Evolutionary conservation across 2,113 vertebrate species (phyloP).

Genomic region (Thermophis baileyi): DNA sequence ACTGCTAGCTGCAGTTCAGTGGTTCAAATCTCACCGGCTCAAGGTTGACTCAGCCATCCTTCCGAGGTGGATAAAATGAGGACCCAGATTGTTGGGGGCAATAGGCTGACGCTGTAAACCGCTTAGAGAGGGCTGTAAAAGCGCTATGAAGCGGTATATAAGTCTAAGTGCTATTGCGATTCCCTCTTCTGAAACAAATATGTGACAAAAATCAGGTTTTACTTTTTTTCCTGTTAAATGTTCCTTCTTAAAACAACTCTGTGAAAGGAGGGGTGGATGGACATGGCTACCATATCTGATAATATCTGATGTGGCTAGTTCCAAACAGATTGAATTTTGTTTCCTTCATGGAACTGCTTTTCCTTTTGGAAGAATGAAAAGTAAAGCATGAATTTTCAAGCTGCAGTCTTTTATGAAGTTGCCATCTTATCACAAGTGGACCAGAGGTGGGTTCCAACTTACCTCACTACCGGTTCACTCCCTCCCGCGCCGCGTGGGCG

Average conservation of each 20-base stretch:
- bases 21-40: too few relatives aligned
- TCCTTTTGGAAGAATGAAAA: neutral
- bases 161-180: too few relatives aligned
- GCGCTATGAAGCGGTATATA: too few relatives aligned
- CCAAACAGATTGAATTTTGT: neutral
- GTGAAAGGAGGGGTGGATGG: neutral
- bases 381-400: neutral
- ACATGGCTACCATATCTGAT: neutral
- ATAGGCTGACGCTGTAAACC: too few relatives aligned
- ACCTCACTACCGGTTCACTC: too few relatives aligned
- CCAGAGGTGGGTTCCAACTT: too few relatives aligned
- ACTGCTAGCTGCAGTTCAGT: too few relatives aligned
- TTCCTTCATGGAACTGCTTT: neutral
- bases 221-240: neutral
- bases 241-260: neutral
- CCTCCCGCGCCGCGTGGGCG: too few relatives aligned
- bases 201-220: neutral
- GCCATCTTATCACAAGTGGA: neutral
- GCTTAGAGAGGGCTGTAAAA: too few relatives aligned
- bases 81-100: too few relatives aligned
- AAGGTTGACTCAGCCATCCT: too few relatives aligned
- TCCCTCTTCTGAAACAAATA: neutral
- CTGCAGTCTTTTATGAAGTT: neutral
- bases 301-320: neutral
- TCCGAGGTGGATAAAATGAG: too few relatives aligned